Evolutionary conservation across 2,113 vertebrate species (phyloP), one percentile per base, ranked within the genome.

Genomic region (Fulica atra): DNA sequence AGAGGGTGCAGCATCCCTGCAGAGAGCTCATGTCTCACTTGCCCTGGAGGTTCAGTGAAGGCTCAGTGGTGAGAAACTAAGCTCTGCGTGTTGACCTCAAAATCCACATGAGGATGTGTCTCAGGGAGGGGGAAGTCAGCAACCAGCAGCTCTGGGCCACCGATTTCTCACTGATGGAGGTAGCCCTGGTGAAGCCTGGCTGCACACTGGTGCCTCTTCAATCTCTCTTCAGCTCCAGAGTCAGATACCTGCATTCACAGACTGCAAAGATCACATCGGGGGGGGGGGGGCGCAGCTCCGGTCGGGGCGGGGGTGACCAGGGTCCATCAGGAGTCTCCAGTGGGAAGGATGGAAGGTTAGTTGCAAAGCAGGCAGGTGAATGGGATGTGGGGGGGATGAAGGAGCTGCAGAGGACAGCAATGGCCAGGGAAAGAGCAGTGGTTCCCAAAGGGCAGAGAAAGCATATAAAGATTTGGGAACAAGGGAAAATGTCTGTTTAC

Each of bases 91-190:
- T 18, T 9, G 44, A 14, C 44, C 35, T 18, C 56, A 61, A 33
- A 20, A n/a, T 42, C 5, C 18, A 9, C 44, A 18, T 2, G 54
- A 40, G 9, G 35, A 11, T 4, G 3, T 1, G 3, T 9, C 31
- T 17, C 15, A 2, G 33, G 25, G 6, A 29, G 63, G 26, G 50
- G 50, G 46, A 21, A 15, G 19, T 29, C 77, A 24, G 31, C 16
- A 14, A 33, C 8, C 26, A 31, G 44, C 29, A n/a, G 46, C 48
- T 21, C 23, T 5, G 6, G 23, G 23, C 29, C 2, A 3, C 9
- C 9, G 7, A 12, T 23, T 28, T 76, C 28, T 40, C 15, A 33
- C 59, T 9, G 15, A 17, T 51, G 26, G 36, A 40, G 35, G 9
- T 17, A 16, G 10, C 36, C 60, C 36, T 17, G 61, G 36, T 21